Base-by-base conservation (phyloP, 2,888 invertebrate species). In the Gastrophysa polygoni region DNA sequence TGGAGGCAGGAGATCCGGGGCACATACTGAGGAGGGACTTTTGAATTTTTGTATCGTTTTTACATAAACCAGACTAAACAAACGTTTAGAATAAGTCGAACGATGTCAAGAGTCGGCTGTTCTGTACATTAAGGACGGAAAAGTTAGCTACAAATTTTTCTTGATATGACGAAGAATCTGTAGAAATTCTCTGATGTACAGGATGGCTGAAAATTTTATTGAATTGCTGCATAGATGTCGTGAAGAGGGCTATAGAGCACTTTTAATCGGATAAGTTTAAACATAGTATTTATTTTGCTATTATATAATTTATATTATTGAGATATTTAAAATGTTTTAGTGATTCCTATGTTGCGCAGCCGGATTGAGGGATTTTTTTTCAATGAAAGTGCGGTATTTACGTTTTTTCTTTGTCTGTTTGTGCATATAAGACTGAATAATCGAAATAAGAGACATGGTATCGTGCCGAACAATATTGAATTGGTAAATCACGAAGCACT, bases 241-340 rank as follows among this genome's bases (percentile, higher is more conserved):
- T 77, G 66, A 70, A 52, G 63, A 68, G 66, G 68, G 14, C 14
- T 38, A 14, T 73, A 77, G 74, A 77, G 75, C 77, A 77, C 77
- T 65, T 69, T 68, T 67, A 71, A 64, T 73, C 70, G 71, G 70
- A 73, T 73, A 74, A 75, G 71, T 72, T 75, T 72, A 73, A 74
- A 72, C 69, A 75, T 77, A 77, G 73, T 75, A 77, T 78, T 78
- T 76, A 77, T 76, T 75, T 75, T 71, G 71, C 64, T 67, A 62
- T 62, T 66, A 57, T 63, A 66, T 74, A 74, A 73, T 71, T 74
- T 73, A 70, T 69, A 72, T 69, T 65, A 71, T 69, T 61, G 63
- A 61, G n/a, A 66, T 71, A 71, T 73, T 73, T 70, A 66, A 71
- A 71, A 61, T 63, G 48, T 73, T 75, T 76, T 73, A 76, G 75